phyloP scores from a whole-genome alignment of 1,140 invertebrate species.

The Anastrepha obliqua region DNA sequence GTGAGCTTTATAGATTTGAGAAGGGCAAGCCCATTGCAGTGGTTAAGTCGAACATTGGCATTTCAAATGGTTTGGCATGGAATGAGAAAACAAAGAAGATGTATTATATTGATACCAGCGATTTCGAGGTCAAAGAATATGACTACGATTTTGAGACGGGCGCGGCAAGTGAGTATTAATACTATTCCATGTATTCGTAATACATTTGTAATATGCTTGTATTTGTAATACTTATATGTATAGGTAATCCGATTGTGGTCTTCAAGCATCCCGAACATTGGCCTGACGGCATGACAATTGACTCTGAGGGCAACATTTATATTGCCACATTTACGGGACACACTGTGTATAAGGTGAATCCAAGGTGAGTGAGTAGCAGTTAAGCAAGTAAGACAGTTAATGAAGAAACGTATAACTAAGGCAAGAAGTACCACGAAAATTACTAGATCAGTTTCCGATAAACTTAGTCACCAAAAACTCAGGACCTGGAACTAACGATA shows the following conservation, averaged over 20 bases:
- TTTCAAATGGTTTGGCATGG: conserved; percentile 91
- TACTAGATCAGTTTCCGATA: too few relatives aligned
- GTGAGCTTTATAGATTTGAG: conserved; percentile 75
- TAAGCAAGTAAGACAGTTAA: too few relatives aligned
- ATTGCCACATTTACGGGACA: conserved; percentile 80
- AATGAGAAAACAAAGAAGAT: conserved; percentile 81
- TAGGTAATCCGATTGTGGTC: conserved; percentile 76
- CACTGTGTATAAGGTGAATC: conserved; percentile 72
- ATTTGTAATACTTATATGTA: conserved; percentile 58
- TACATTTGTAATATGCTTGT: background rate
- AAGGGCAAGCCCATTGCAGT: conserved; percentile 77
- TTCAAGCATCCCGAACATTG: conserved; percentile 75
- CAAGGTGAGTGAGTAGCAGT: conserved; percentile 61
- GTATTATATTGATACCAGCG: conserved; percentile 86
- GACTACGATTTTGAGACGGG: conserved; percentile 84
- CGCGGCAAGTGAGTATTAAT: conserved; percentile 75
- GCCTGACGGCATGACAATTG: conserved; percentile 86
- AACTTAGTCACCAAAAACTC: too few relatives aligned
- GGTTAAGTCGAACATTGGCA: conserved; percentile 76
- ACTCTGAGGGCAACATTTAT: conserved; percentile 84
- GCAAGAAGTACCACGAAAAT: too few relatives aligned
- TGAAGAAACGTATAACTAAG: too few relatives aligned
- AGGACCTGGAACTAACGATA: too few relatives aligned
- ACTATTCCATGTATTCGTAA: too few relatives aligned
- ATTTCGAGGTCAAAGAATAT: conserved; percentile 81